A percentile compares a stretch with the other conserved stretches of the same genome.
phyloP scores from a whole-genome alignment of 2,888 invertebrate species.

The Crocallis elinguaria region DNA sequence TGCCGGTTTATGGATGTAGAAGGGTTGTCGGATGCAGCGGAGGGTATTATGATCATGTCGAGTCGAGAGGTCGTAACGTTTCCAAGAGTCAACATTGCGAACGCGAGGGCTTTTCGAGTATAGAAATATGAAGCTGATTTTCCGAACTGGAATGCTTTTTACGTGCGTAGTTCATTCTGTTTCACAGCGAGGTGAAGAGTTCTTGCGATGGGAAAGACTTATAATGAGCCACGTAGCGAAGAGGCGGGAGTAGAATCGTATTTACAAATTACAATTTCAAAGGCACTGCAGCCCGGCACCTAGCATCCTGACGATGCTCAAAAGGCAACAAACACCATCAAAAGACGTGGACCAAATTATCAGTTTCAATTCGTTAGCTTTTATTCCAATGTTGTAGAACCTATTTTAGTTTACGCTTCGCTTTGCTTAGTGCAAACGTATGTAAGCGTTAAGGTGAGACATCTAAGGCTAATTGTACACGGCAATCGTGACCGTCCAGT shows the following conservation, averaged over 20 bases:
- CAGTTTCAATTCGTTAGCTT: slow-evolving; percentile 1
- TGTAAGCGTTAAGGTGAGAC: slow-evolving; percentile 62
- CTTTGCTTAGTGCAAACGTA: slow-evolving; percentile 35
- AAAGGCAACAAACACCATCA: slow-evolving; percentile 54
- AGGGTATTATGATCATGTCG: slow-evolving; percentile 81
- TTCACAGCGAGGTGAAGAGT: slow-evolving; percentile 28
- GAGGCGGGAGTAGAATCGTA: slow-evolving; percentile 34
- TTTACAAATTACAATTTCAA: slow-evolving; percentile 47
- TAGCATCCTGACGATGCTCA: slow-evolving; percentile 52
- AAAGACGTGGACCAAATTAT: slow-evolving; percentile 31
- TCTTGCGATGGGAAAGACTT: slow-evolving; percentile 7
- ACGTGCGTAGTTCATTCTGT: slow-evolving; percentile 36
- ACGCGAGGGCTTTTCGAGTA: slow-evolving; percentile 69
- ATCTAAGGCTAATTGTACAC: slow-evolving; percentile 76
- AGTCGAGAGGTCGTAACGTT: slow-evolving; percentile 78
- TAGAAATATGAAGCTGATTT: slow-evolving; percentile 66
- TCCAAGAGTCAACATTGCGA: slow-evolving; percentile 81
- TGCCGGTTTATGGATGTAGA: slow-evolving; percentile 80
- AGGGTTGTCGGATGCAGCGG: slow-evolving; percentile 77
- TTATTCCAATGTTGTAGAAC: slow-evolving; percentile 23
- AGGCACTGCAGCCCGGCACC: slow-evolving; percentile 40
- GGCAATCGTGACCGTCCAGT: slow-evolving; percentile 72
- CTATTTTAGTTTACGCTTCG: slow-evolving; percentile 17
- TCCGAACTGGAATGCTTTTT: slow-evolving; percentile 48
- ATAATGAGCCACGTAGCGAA: slow-evolving; percentile 13